Conservation (phyloP, 2,888 invertebrate species). For the Helleia helle region DNA sequence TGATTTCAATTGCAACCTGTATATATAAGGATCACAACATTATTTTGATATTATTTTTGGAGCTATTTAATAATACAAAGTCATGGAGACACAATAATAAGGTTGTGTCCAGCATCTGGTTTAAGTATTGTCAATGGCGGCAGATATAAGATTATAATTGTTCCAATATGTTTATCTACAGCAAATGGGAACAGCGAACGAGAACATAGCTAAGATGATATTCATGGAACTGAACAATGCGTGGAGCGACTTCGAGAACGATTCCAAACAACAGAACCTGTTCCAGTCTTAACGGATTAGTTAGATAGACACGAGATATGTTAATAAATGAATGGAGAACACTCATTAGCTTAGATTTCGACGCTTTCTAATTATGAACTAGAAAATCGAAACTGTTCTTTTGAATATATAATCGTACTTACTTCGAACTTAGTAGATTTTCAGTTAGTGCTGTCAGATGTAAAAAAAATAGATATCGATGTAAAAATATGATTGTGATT, state of each 20-base stretch:
- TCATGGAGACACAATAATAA: too few relatives aligned
- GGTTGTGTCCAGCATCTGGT: too few relatives aligned
- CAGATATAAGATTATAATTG: too few relatives aligned
- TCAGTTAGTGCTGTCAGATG: neutral
- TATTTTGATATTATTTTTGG: too few relatives aligned
- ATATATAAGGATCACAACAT: too few relatives aligned
- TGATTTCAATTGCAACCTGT: too few relatives aligned
- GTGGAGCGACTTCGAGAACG: conserved; percentile 97
- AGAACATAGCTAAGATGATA: conserved; percentile 94
- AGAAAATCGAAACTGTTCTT: neutral
- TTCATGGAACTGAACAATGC: conserved; percentile 99
- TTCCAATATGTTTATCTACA: too few relatives aligned
- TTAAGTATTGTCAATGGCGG: too few relatives aligned
- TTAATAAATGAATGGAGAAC: neutral
- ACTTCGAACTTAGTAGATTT: conserved; percentile 1
- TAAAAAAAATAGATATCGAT: neutral
- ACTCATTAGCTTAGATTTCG: neutral
- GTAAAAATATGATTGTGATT: conserved; percentile 3
- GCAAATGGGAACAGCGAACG: conserved; percentile 95
- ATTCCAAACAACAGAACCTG: conserved; percentile 83
- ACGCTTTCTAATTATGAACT: conserved; percentile 4
- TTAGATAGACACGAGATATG: conserved; percentile 1
- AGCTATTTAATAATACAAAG: too few relatives aligned
- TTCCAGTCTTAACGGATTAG: conserved; percentile 41
- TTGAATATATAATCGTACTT: conserved; percentile 1